Percentiles rank a stretch among this genome's conserved stretches.
phyloP scores from a whole-genome alignment of 1,140 invertebrate genomes.

The Paraescarpia echinospica region DNA sequence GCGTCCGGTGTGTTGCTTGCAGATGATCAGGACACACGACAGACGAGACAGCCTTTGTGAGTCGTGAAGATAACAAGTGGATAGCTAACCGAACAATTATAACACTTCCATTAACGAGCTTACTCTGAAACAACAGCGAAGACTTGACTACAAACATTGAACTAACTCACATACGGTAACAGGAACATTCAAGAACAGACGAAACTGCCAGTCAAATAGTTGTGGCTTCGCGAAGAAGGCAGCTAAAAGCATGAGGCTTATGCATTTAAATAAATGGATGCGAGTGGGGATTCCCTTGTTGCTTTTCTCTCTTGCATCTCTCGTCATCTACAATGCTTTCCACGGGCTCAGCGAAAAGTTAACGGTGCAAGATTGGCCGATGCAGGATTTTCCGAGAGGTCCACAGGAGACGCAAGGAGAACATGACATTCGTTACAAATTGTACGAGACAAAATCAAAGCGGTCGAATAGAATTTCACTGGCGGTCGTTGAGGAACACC shows the following conservation, averaged over 20 bases:
- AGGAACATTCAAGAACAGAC: background rate
- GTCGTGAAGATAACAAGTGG: no score
- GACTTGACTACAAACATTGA: background rate
- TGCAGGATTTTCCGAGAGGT: background rate
- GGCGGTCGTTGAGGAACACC: background rate
- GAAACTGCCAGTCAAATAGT: background rate
- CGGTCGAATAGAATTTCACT: background rate
- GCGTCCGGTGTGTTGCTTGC: no score
- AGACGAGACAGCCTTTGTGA: background rate
- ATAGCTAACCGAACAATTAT: background rate
- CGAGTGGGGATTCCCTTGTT: background rate
- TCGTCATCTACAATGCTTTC: slow-evolving; percentile 3
- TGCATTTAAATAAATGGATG: background rate
- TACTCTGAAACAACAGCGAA: background rate
- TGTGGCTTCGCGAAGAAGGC: background rate
- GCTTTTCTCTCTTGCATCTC: background rate
- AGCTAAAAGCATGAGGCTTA: background rate
- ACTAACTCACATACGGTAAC: background rate
- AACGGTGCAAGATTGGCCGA: background rate
- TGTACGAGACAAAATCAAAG: background rate
- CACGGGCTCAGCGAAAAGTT: slow-evolving; percentile 30
- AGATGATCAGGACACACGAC: background rate
- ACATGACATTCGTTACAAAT: background rate
- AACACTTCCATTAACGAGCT: no score
- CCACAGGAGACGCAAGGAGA: background rate